Conservation (phyloP, 2,797 vertebrate genomes). For the Neosilurus mollespiculum region DNA sequence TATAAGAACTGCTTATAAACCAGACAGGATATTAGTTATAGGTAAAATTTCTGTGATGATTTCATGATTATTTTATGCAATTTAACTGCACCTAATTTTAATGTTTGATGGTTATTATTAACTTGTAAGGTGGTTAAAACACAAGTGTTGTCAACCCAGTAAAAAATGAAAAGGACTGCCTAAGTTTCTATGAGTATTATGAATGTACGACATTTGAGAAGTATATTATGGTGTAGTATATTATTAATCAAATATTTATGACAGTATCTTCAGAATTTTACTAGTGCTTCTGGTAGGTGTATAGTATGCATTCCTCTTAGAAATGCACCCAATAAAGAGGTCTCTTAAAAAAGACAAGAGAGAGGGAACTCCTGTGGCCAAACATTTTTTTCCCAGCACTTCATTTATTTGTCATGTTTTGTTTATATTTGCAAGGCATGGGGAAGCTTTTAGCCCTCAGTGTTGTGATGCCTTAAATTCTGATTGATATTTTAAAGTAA, state of each 20-base stretch:
- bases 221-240: not conserved
- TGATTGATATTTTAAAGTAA: not conserved
- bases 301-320: not conserved
- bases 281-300: not conserved
- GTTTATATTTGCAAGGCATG: conserved; percentile 30
- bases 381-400: conserved; percentile 7
- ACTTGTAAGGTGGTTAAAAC: not conserved
- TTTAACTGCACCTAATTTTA: not conserved
- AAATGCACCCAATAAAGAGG: conserved; percentile 21
- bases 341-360: conserved; percentile 16
- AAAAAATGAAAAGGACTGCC: not conserved
- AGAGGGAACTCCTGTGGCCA: conserved; percentile 21
- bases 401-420: conserved; percentile 15
- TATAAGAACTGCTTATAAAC: not conserved
- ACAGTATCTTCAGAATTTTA: not conserved
- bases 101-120: not conserved
- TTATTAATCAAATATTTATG: not conserved
- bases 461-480: not conserved
- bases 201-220: not conserved
- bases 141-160: not conserved
- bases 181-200: not conserved
- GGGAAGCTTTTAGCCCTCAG: not conserved
- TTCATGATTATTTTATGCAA: not conserved
- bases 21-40: not conserved
- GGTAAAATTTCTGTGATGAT: not conserved